A percentile compares a stretch with the other conserved stretches of the same genome.
Evolutionary conservation across 2,888 invertebrate genomes (phyloP).

Genomic region (Merodon equestris): DNA sequence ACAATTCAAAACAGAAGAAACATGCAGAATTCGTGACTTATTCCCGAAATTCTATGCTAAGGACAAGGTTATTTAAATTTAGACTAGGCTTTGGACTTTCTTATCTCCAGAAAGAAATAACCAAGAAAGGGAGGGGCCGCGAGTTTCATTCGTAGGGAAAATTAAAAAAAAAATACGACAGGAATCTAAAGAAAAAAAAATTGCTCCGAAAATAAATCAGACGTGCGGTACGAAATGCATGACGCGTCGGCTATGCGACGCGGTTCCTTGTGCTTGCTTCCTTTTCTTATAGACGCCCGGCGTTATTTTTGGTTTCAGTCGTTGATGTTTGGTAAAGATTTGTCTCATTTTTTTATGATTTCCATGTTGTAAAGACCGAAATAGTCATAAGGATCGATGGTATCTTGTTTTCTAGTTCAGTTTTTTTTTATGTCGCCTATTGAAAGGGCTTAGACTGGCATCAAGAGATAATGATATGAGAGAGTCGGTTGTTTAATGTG

Average conservation of each 20-base stretch:
- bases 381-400: slow-evolving; percentile 18
- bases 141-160: slow-evolving; percentile 2
- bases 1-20: too few relatives aligned
- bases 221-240: too few relatives aligned
- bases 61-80: slow-evolving; percentile 21
- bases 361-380: slow-evolving; percentile 5
- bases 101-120: not conserved
- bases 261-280: not conserved
- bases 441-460: too few relatives aligned
- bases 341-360: slow-evolving; percentile 7
- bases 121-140: not conserved
- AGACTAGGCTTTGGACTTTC: too few relatives aligned
- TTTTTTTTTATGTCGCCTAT: too few relatives aligned
- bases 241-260: too few relatives aligned
- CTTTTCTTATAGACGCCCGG: not conserved
- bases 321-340: slow-evolving; percentile 13
- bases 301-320: slow-evolving; percentile 39
- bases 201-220: slow-evolving; percentile 52
- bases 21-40: too few relatives aligned
- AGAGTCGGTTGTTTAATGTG: too few relatives aligned
- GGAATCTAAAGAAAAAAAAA: slow-evolving; percentile 34
- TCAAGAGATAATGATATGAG: too few relatives aligned
- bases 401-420: too few relatives aligned
- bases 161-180: not conserved
- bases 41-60: not conserved